phyloP scores from a whole-genome alignment of 64 coral and sea anemone genomes.

The Montipora cactus region DNA sequence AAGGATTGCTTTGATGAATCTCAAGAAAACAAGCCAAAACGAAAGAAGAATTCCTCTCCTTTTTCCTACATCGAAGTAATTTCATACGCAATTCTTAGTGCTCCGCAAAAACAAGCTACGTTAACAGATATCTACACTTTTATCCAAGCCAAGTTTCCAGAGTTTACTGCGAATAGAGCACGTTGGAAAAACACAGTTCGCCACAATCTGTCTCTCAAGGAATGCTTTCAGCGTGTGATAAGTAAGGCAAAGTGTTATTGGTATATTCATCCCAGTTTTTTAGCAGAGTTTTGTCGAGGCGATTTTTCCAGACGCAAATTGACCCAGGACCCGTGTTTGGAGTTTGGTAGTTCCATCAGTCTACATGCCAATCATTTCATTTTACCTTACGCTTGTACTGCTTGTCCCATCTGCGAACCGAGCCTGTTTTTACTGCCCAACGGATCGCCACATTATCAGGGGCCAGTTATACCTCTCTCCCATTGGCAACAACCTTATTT shows the following conservation, averaged over 20 bases:
- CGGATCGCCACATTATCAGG: too few relatives aligned
- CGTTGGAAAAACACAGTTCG: slow-evolving; percentile 50
- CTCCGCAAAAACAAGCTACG: neutral
- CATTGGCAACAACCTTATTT: too few relatives aligned
- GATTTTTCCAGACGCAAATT: slow-evolving; percentile 20
- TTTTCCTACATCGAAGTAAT: slow-evolving; percentile 29
- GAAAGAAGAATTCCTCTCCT: slow-evolving; percentile 21
- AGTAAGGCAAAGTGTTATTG: slow-evolving; percentile 7
- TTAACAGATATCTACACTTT: slow-evolving; percentile 27
- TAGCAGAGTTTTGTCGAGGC: slow-evolving; percentile 22
- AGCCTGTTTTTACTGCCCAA: too few relatives aligned
- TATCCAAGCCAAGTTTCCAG: slow-evolving; percentile 1
- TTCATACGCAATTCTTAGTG: slow-evolving; percentile 8
- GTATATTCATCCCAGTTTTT: slow-evolving; percentile 28
- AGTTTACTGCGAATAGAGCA: slow-evolving; percentile 24
- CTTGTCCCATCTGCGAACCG: too few relatives aligned
- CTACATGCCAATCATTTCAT: too few relatives aligned
- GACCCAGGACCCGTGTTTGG: too few relatives aligned
- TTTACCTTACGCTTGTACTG: too few relatives aligned
- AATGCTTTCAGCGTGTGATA: slow-evolving; percentile 19
- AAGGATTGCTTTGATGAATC: too few relatives aligned
- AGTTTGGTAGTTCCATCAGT: too few relatives aligned
- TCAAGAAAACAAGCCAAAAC: neutral
- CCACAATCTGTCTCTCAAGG: slow-evolving; percentile 25
- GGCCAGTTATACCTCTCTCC: too few relatives aligned